phyloP scores from a whole-genome alignment of 2,888 invertebrate genomes.

The Trachelus troglodyta region DNA sequence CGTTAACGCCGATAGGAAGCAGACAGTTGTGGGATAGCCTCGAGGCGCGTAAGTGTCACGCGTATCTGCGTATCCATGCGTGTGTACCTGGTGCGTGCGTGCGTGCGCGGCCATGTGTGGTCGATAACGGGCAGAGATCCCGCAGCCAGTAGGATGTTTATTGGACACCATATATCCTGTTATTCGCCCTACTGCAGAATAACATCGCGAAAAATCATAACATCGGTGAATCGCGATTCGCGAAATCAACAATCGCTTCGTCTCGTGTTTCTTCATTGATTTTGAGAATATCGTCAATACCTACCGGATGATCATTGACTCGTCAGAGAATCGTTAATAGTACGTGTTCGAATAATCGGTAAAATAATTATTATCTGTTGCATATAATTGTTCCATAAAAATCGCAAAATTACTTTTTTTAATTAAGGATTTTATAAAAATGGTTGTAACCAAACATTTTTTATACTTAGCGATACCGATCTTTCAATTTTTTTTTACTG shows the following conservation, averaged over 20 bases:
- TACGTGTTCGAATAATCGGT: background rate
- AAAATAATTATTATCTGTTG: background rate
- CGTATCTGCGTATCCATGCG: conserved; percentile 18
- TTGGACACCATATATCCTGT: conserved; percentile 66
- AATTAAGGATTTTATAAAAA: background rate
- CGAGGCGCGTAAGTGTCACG: background rate
- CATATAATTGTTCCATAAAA: background rate
- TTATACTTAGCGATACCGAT: background rate
- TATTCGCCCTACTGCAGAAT: conserved; percentile 60
- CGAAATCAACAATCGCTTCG: background rate
- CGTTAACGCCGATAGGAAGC: background rate
- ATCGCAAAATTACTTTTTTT: background rate
- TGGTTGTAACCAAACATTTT: background rate
- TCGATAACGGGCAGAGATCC: conserved; percentile 51
- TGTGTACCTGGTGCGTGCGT: conserved; percentile 22
- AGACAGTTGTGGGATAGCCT: background rate
- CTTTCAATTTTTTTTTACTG: background rate
- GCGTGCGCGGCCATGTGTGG: conserved; percentile 48
- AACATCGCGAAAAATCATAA: conserved; percentile 44
- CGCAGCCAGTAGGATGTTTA: conserved; percentile 55
- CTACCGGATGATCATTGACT: conserved; percentile 17
- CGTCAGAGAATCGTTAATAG: background rate
- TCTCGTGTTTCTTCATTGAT: conserved; percentile 11
- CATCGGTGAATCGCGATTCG: conserved; percentile 26
- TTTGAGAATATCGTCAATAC: conserved; percentile 9